A percentile compares a stretch with the other conserved stretches of the same genome.
Conservation (phyloP, 1,140 invertebrate species). For the Stegodyphus dumicola region DNA sequence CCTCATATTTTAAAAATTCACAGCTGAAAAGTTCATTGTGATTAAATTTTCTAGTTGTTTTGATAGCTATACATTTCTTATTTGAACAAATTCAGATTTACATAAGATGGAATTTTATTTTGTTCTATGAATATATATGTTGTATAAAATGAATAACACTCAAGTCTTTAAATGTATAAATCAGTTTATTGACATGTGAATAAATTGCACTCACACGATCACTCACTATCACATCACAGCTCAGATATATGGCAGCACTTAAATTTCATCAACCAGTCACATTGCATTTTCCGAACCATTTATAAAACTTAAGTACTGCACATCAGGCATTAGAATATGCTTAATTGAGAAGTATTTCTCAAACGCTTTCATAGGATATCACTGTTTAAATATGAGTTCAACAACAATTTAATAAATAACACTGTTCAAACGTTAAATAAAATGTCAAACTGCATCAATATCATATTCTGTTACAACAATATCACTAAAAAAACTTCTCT, state of each 20-base stretch:
- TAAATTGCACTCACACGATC: slow-evolving; percentile 1
- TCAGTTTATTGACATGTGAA: slow-evolving; percentile 53
- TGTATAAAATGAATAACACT: background rate
- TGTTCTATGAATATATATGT: no score
- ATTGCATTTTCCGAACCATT: background rate
- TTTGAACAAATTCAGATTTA: no score
- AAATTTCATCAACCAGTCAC: background rate
- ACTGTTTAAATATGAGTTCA: slow-evolving; percentile 7
- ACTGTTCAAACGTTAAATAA: background rate
- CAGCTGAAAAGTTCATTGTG: no score
- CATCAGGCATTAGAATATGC: background rate
- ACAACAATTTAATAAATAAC: slow-evolving; percentile 25
- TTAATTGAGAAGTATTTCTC: background rate
- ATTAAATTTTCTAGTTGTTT: no score
- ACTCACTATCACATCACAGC: slow-evolving; percentile 47
- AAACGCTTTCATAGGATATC: slow-evolving; percentile 24
- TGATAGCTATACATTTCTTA: no score
- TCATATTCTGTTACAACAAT: background rate
- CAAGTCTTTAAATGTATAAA: slow-evolving; percentile 42
- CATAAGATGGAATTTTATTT: no score
- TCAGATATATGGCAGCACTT: slow-evolving; percentile 18
- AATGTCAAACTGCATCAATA: background rate
- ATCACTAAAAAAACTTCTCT: background rate
- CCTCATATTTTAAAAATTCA: no score
- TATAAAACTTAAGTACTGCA: slow-evolving; percentile 24